Base-by-base conservation (phyloP, 2,888 invertebrate genomes). In the Onthophagus sagittarius region DNA sequence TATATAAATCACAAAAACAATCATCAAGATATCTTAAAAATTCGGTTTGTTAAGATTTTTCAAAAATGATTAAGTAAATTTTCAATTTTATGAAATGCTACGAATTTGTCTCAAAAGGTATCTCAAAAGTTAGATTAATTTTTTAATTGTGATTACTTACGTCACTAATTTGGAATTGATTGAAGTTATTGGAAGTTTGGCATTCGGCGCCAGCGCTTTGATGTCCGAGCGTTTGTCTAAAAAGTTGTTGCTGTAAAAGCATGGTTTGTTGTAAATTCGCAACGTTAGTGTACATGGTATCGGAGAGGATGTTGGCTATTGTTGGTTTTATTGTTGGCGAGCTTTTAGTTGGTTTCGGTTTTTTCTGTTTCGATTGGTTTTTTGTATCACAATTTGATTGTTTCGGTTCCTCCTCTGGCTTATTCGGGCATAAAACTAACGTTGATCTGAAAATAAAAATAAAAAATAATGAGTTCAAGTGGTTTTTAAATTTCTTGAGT, bases 261-360 rank as follows among this genome's bases (percentile, higher is more conserved):
- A 92, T 92, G 3, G 92, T 92, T 80, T 91, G 90, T 76, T 91
- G 89, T 23, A 92, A 84, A 81, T 92, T 91, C 0, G 90, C 90
- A 65, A 88, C 88, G 80, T 91, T 91, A 13, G 92, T 91, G 84
- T 92, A 92, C 90, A 92, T 91, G 0, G 91, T 90, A 73, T 90
- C 89, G 0, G 89, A 87, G 1, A 87, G 82, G 53, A 86, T 79
- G n/a, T 81, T 77, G 11, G 81, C 78, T 31, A 79, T 70, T n/a
- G 77, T 77, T 15, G 79, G 73, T 67, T 80, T 77, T 31, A 77
- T 77, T n/a, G 81, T 81, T 11, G 83, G 82, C 62, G 82, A 83
- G 14, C 80, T 80, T 81, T 83, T 79, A 70, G 80, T 79, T 80
- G 82, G 82, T 73, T 80, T 82, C 73, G 78, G 74, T 77, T 82